Percentiles rank a stretch among this genome's conserved stretches.
phyloP scores from a whole-genome alignment of 2,888 invertebrate genomes.

The Caradrina clavipalpis region DNA sequence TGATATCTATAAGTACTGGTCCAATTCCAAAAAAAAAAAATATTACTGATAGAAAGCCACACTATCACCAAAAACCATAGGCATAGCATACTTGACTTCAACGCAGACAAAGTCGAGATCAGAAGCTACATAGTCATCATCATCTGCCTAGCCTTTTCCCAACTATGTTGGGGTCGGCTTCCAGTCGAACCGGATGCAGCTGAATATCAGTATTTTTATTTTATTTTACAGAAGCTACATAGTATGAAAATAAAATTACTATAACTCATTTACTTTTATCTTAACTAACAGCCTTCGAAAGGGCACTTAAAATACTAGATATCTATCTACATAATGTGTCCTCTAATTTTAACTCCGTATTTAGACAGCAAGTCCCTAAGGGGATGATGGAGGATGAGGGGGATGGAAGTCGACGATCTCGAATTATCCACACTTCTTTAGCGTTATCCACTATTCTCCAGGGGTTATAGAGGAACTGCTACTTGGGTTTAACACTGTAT shows the following conservation, averaged over 20 bases:
- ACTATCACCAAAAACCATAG: too few species aligned
- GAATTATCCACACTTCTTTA: constrained; percentile 49
- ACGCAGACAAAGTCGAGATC: too few species aligned
- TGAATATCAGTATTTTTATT: too few species aligned
- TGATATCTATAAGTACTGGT: too few species aligned
- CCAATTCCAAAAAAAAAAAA: too few species aligned
- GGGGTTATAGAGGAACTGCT: constrained; percentile 2
- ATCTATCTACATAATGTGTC: constrained; percentile 4
- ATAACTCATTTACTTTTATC: constrained; percentile 7
- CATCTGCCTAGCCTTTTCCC: too few species aligned
- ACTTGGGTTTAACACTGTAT: constrained; percentile 5
- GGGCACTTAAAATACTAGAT: constrained; percentile 1
- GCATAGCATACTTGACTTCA: too few species aligned
- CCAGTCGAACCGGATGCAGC: too few species aligned
- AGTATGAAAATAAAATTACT: not conserved
- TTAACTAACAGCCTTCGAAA: constrained; percentile 7
- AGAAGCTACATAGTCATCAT: too few species aligned
- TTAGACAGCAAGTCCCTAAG: constrained; percentile 21
- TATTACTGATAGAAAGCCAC: too few species aligned
- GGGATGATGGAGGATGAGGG: not conserved
- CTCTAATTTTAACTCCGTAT: constrained; percentile 33
- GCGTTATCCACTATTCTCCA: constrained; percentile 16
- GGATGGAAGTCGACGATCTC: constrained; percentile 10
- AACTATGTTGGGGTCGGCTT: too few species aligned
- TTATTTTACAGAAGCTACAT: too few species aligned